A percentile compares a stretch with the other conserved stretches of the same genome.
Conservation (phyloP, 2,113 vertebrate species). For the Tachysurus fulvidraco region DNA sequence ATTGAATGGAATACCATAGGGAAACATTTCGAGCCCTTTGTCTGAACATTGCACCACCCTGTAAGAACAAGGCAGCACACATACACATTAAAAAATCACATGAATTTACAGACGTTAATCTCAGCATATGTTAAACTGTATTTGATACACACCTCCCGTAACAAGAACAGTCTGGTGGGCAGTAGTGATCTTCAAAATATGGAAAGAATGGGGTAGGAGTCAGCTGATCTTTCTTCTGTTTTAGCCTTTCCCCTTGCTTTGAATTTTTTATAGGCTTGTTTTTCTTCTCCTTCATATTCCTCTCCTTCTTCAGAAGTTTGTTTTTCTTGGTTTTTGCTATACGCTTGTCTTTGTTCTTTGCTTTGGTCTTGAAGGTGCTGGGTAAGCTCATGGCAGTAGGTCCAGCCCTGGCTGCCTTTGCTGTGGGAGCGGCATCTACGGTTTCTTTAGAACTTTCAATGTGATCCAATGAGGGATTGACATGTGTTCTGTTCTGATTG, state of each 20-base stretch:
- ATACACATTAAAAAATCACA: not conserved
- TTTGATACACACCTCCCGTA: conserved; percentile 61
- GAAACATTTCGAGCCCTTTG: conserved; percentile 64
- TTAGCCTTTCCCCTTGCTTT: conserved; percentile 35
- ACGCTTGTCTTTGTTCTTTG: conserved; percentile 11
- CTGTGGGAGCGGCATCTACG: not conserved
- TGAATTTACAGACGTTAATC: not conserved
- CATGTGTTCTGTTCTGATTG: conserved; percentile 18
- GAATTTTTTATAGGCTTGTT: conserved; percentile 25
- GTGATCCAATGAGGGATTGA: conserved; percentile 39
- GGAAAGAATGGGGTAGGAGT: conserved; percentile 48
- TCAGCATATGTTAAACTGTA: not conserved
- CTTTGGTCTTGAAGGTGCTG: not conserved
- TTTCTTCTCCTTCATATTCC: conserved; percentile 7
- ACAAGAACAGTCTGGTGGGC: conserved; percentile 66
- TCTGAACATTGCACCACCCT: conserved; percentile 74
- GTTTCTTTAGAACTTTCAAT: conserved; percentile 30
- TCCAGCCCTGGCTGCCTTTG: conserved; percentile 16
- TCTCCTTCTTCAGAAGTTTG: conserved; percentile 41
- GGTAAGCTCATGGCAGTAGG: not conserved
- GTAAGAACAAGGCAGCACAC: conserved; percentile 51
- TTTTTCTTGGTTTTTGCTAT: conserved; percentile 40
- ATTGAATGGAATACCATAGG: conserved; percentile 69
- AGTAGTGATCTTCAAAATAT: conserved; percentile 69
- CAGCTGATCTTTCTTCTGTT: conserved; percentile 46